Percentiles rank a stretch among this genome's conserved stretches.
phyloP scores from a whole-genome alignment of 1,140 invertebrate genomes.

The Penaeus japonicus region DNA sequence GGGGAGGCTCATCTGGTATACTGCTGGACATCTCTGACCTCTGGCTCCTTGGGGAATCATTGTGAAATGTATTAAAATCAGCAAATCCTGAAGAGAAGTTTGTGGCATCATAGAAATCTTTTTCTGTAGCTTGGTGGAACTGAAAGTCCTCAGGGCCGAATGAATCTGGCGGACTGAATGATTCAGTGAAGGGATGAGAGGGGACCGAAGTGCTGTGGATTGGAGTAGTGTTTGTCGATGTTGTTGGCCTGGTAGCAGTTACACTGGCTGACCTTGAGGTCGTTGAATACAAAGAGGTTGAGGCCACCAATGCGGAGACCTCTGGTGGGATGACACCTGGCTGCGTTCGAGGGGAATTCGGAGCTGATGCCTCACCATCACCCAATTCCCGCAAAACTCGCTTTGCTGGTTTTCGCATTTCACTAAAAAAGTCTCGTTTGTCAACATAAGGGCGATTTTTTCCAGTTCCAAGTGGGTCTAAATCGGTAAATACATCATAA shows the following conservation, averaged over 20 bases:
- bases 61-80: constrained; percentile 56
- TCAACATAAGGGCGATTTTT: constrained; percentile 89
- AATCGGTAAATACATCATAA: constrained; percentile 80
- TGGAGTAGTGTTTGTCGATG: constrained; percentile 56
- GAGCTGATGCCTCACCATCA: constrained; percentile 56
- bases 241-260: constrained; percentile 35
- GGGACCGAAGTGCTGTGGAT: constrained; percentile 52
- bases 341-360: constrained; percentile 51
- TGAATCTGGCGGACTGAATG: constrained; percentile 57
- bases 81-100: constrained; percentile 55
- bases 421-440: constrained; percentile 88
- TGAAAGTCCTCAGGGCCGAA: constrained; percentile 38
- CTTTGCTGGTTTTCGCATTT: constrained; percentile 53
- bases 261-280: constrained; percentile 45
- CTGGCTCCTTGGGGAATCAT: constrained; percentile 57
- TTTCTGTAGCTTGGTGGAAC: constrained; percentile 26
- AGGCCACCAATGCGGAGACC: constrained; percentile 57
- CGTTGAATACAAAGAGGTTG: constrained; percentile 53
- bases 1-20: constrained; percentile 54
- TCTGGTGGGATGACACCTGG: constrained; percentile 57
- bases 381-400: constrained; percentile 51
- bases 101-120: constrained; percentile 43
- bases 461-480: constrained; percentile 90
- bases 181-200: constrained; percentile 55
- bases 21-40: constrained; percentile 58